Evolutionary conservation across 2,113 vertebrate genomes (phyloP).

Genomic region (Panthera uncia): DNA sequence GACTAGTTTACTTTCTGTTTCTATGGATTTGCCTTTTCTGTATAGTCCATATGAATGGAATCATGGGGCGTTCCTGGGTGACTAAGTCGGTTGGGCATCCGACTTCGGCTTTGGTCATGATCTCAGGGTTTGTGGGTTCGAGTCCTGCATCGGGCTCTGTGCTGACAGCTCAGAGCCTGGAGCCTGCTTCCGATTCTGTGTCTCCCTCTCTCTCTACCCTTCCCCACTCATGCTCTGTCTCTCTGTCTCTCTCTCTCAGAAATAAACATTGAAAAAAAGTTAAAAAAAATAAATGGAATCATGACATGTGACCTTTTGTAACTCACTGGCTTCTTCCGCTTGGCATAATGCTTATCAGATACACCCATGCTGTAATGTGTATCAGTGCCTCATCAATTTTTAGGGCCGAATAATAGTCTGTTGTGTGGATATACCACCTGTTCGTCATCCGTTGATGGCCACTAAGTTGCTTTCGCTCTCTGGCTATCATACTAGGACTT

Average conservation of each 20-base stretch:
- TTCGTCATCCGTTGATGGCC: not conserved
- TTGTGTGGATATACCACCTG: not conserved
- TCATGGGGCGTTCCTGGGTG: too few species aligned
- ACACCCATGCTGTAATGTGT: rapidly evolving
- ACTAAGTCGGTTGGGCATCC: too few species aligned
- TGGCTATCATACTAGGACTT: not conserved
- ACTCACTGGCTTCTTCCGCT: not conserved
- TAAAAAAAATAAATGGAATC: not conserved
- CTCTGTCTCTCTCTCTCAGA: too few species aligned
- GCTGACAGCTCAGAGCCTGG: too few species aligned
- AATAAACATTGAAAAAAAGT: too few species aligned
- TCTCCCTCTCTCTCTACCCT: too few species aligned
- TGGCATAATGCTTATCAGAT: not conserved
- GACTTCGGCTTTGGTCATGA: too few species aligned
- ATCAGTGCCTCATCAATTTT: not conserved
- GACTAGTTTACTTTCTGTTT: not conserved
- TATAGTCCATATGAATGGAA: not conserved
- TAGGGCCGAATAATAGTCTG: not conserved
- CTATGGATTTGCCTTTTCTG: not conserved
- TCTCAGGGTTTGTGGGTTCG: too few species aligned
- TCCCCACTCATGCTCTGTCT: too few species aligned
- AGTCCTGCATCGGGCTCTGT: rapidly evolving
- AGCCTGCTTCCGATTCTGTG: too few species aligned
- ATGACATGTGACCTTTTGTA: not conserved
- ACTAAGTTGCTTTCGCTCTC: not conserved